phyloP scores from a whole-genome alignment of 1,140 invertebrate species.

The Aphelinus atriplicis region DNA sequence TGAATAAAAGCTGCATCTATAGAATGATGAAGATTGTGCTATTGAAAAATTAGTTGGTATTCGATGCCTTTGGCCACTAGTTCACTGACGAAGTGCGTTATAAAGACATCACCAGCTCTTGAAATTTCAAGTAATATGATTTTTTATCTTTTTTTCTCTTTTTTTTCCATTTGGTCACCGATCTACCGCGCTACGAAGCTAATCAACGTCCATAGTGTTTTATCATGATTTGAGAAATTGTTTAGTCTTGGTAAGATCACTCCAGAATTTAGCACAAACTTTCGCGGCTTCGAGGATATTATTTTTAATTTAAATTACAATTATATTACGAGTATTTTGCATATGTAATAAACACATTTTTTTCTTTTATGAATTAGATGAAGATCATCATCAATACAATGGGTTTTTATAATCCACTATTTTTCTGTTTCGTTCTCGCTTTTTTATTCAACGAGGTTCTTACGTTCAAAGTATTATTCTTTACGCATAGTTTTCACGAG shows the following conservation, averaged over 20 bases:
- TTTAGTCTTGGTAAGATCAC: conserved; percentile 21
- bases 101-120: conserved; percentile 40
- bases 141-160: conserved; percentile 10
- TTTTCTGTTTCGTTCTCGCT: conserved; percentile 6
- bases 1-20: too few species aligned
- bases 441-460: too few species aligned
- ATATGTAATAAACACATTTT: conserved; percentile 42
- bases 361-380: conserved; percentile 37
- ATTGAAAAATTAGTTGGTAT: conserved; percentile 21
- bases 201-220: conserved; percentile 51
- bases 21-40: too few species aligned
- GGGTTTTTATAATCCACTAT: conserved; percentile 19
- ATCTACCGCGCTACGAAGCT: conserved; percentile 50
- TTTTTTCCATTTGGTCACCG: conserved; percentile 35
- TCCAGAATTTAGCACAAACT: conserved; percentile 26
- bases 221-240: conserved; percentile 27
- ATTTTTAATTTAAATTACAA: conserved; percentile 17
- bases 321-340: conserved; percentile 5
- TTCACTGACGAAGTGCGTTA: conserved; percentile 54
- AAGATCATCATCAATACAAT: conserved; percentile 39
- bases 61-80: conserved; percentile 48
- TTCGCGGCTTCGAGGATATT: neutral
- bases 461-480: too few species aligned
- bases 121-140: neutral
- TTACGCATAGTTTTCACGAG: too few species aligned